These are phyloP conservation scores for Anagyrus pseudococci DNA, from an alignment of 2,888 invertebrate species.

Conservation along the genomic window DNA sequence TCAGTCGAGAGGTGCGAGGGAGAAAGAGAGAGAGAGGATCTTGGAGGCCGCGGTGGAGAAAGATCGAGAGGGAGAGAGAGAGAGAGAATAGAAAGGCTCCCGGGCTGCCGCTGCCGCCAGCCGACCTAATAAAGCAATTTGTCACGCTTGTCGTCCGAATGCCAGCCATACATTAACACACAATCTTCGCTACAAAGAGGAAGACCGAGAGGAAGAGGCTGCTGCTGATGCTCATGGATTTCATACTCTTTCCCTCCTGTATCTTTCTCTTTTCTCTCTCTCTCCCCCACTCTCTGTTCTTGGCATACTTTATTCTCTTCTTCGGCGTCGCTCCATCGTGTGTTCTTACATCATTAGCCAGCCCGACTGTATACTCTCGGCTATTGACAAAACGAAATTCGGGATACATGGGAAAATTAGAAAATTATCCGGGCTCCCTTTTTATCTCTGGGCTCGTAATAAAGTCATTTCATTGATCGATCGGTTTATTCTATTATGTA, in stretches of 20 bases:
- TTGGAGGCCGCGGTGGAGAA: not conserved
- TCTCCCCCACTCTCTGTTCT: not conserved
- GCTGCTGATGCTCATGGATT: not conserved
- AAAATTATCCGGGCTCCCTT: too few relatives aligned
- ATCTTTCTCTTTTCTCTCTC: not conserved
- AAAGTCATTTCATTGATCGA: too few relatives aligned
- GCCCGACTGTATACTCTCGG: too few relatives aligned
- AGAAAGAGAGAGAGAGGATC: constrained; percentile 40
- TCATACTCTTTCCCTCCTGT: constrained; percentile 1
- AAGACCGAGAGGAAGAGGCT: constrained; percentile 27
- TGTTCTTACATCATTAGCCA: too few relatives aligned
- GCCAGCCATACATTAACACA: constrained; percentile 61
- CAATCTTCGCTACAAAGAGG: constrained; percentile 49
- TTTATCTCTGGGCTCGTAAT: too few relatives aligned
- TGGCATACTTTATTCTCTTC: too few relatives aligned
- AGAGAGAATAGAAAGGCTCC: constrained; percentile 52
- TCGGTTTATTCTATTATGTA: too few relatives aligned
- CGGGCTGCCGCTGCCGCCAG: constrained; percentile 46
- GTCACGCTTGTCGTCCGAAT: constrained; percentile 62
- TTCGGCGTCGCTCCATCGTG: too few relatives aligned
- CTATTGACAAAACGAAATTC: too few relatives aligned
- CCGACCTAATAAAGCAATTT: constrained; percentile 61
- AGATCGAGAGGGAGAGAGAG: constrained; percentile 6
- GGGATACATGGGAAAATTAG: too few relatives aligned
- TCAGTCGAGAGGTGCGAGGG: constrained; percentile 44